These are phyloP conservation scores for Salmo trutta DNA, from an alignment of 2,797 vertebrate genomes.

Conservation along the genomic window DNA sequence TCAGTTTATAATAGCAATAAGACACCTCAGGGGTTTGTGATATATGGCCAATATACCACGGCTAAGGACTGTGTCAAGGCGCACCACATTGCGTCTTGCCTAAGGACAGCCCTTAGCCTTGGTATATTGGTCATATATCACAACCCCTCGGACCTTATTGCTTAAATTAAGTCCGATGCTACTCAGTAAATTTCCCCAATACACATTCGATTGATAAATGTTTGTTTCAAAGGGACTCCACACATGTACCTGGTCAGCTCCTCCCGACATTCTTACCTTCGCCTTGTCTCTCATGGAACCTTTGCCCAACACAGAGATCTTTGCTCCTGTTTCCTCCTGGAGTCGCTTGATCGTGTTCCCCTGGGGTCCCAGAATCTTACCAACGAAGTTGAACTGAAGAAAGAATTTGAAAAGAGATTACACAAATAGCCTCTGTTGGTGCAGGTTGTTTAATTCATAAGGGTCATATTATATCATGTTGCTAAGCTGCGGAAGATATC, in stretches of 20 bases:
- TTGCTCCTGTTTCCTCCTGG: slow-evolving; percentile 96
- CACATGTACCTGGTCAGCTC: not conserved
- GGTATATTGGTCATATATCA: too few species aligned
- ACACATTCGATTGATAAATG: not conserved
- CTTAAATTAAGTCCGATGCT: not conserved
- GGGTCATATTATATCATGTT: not conserved
- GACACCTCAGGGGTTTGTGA: too few species aligned
- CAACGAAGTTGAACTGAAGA: slow-evolving; percentile 93
- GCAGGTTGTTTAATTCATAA: too few species aligned
- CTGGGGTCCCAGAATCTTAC: slow-evolving; percentile 96
- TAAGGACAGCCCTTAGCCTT: too few species aligned
- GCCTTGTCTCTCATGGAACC: slow-evolving; percentile 98
- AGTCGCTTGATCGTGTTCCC: slow-evolving; percentile 98
- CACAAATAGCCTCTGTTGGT: not conserved
- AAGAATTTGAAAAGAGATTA: not conserved
- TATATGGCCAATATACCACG: too few species aligned
- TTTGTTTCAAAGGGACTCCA: not conserved
- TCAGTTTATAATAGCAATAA: too few species aligned
- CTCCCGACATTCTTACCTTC: slow-evolving; percentile 76
- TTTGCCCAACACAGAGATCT: slow-evolving; percentile 96
- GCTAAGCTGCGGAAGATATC: not conserved
- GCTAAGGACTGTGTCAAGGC: too few species aligned
- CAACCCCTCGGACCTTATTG: too few species aligned
- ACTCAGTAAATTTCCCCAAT: not conserved
- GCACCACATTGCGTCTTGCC: too few species aligned